Evolutionary conservation across 2,888 invertebrate species (phyloP).

Genomic region (Habrosyne pyritoides): DNA sequence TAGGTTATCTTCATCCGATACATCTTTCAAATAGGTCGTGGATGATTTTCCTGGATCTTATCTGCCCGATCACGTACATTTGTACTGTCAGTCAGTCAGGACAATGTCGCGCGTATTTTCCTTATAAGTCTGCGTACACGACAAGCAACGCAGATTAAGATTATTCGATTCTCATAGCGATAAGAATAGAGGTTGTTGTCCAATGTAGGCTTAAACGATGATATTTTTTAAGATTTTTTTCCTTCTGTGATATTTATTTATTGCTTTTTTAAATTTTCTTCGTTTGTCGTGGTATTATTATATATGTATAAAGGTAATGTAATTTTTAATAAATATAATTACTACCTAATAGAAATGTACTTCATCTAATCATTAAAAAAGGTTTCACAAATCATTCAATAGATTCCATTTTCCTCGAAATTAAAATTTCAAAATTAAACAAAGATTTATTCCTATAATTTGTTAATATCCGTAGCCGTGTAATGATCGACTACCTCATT

Average conservation of each 20-base stretch:
- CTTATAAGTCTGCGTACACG: slow-evolving; percentile 11
- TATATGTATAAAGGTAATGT: too few species aligned
- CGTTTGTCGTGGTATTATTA: too few species aligned
- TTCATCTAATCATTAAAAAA: too few species aligned
- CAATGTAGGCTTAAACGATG: not conserved
- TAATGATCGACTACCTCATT: too few species aligned
- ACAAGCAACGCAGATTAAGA: not conserved
- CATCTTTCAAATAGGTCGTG: slow-evolving; percentile 16
- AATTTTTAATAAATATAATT: too few species aligned
- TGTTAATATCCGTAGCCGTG: too few species aligned
- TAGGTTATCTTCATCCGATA: not conserved
- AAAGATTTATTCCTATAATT: too few species aligned
- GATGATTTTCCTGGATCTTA: slow-evolving; percentile 25
- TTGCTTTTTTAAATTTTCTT: too few species aligned
- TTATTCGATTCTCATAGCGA: not conserved
- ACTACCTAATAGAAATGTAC: too few species aligned
- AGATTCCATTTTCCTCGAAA: too few species aligned
- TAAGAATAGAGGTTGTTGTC: not conserved
- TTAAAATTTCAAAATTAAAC: too few species aligned
- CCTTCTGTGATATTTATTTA: not conserved
- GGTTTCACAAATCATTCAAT: too few species aligned
- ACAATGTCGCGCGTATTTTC: slow-evolving; percentile 21
- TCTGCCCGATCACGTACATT: slow-evolving; percentile 27
- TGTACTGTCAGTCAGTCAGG: slow-evolving; percentile 24
- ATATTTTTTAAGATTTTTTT: not conserved